Percentiles rank a stretch among this genome's conserved stretches.
These are phyloP conservation scores for Syngnathus scovelli DNA, from an alignment of 2,113 vertebrate species.

Conservation along the genomic window DNA sequence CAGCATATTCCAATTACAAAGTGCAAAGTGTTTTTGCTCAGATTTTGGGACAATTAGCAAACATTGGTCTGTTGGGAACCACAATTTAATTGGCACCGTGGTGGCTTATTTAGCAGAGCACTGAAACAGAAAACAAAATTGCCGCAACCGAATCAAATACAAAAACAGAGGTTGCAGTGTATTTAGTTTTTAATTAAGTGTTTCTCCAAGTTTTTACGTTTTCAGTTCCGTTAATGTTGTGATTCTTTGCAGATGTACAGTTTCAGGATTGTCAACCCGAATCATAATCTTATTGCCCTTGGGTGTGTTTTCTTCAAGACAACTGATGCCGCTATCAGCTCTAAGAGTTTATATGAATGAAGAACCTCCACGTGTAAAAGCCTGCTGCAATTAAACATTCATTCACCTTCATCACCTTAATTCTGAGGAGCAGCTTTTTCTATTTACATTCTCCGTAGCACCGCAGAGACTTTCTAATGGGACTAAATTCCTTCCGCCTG, in stretches of 20 bases:
- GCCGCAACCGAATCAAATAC: not conserved
- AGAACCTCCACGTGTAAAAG: constrained; percentile 30
- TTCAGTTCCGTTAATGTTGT: no score
- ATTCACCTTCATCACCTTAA: constrained; percentile 26
- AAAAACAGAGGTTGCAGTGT: not conserved
- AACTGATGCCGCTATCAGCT: constrained; percentile 40
- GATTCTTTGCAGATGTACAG: no score
- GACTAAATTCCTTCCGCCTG: not conserved
- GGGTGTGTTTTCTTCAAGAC: constrained; percentile 17
- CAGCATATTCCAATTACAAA: no score
- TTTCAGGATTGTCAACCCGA: constrained; percentile 5
- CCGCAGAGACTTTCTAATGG: constrained; percentile 1
- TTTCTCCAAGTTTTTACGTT: constrained; percentile 17
- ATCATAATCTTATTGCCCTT: no score
- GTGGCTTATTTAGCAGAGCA: no score
- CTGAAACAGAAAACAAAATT: not conserved
- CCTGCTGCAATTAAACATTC: constrained; percentile 28
- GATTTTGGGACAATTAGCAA: no score
- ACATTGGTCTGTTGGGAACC: no score
- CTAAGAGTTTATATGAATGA: constrained; percentile 19
- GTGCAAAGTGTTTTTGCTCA: no score
- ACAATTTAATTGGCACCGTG: no score
- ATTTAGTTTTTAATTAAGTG: not conserved
- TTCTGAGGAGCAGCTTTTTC: constrained; percentile 24
- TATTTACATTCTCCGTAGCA: constrained; percentile 12